These are phyloP conservation scores for Bolinopsis microptera DNA, from an alignment of 37 sponge, comb jelly and placozoan species.

Conservation along the genomic window DNA sequence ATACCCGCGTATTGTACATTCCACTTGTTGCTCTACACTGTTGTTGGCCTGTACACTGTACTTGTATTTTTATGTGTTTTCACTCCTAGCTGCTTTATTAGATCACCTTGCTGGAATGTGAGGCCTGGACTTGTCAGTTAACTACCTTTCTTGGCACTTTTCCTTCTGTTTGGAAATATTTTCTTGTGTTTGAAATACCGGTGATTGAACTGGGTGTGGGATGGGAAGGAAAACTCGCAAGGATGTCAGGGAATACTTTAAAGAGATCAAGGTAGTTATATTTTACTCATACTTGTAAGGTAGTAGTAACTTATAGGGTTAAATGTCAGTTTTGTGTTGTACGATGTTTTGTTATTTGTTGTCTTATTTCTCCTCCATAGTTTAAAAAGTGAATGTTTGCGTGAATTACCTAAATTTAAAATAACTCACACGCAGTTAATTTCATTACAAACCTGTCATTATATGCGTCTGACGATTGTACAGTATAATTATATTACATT, in stretches of 20 bases:
- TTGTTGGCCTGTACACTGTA: neutral
- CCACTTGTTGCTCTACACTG: neutral
- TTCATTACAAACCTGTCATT: too few species aligned
- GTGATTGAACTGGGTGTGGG: neutral
- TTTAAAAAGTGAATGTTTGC: too few species aligned
- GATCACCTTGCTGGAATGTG: neutral
- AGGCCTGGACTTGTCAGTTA: neutral
- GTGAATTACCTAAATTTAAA: too few species aligned
- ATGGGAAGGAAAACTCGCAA: neutral
- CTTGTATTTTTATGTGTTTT: neutral
- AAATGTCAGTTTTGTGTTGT: too few species aligned
- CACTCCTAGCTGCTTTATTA: neutral
- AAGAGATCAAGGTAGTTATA: neutral
- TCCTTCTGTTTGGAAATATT: neutral
- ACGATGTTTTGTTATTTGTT: too few species aligned
- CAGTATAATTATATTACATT: too few species aligned
- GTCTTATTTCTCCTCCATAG: too few species aligned
- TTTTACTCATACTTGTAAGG: too few species aligned
- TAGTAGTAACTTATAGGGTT: too few species aligned
- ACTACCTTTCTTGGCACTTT: neutral
- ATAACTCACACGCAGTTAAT: too few species aligned
- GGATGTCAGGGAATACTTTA: slow-evolving; percentile 36
- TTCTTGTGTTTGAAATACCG: neutral
- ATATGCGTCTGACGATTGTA: too few species aligned
- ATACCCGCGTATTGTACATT: neutral